These are phyloP conservation scores for Phalacrocorax carbo DNA, from an alignment of 2,113 vertebrate genomes.

Conservation along the genomic window DNA sequence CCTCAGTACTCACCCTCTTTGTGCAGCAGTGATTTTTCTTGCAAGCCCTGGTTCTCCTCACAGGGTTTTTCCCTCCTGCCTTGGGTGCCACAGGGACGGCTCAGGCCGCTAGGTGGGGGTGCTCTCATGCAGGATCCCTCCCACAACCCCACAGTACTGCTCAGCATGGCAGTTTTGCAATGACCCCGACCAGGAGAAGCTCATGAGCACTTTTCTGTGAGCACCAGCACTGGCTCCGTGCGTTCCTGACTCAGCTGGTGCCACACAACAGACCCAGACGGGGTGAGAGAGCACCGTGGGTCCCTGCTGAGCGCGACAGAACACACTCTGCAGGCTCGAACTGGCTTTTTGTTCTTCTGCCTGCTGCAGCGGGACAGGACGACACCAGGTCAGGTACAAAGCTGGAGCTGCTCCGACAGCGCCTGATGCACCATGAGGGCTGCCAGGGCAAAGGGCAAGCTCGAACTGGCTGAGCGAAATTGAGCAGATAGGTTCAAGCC, in stretches of 20 bases:
- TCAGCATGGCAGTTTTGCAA: rapidly evolving
- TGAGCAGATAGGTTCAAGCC: not conserved
- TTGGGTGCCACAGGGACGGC: not conserved
- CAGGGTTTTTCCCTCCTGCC: not conserved
- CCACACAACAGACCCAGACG: not conserved
- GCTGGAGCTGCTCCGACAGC: not conserved
- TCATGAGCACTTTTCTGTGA: rapidly evolving
- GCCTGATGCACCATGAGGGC: not conserved
- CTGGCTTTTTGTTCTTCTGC: not conserved
- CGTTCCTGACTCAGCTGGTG: rapidly evolving
- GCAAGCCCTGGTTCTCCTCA: not conserved
- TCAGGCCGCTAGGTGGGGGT: conserved; percentile 43
- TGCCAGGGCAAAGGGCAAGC: not conserved
- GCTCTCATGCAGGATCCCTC: not conserved
- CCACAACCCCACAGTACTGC: not conserved
- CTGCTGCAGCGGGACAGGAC: not conserved
- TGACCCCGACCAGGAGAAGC: rapidly evolving
- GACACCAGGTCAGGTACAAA: not conserved
- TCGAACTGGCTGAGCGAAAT: not conserved
- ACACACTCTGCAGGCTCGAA: rapidly evolving
- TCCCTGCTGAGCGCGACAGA: rapidly evolving
- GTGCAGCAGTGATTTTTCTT: not conserved
- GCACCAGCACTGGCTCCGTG: rapidly evolving
- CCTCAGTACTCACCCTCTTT: not conserved
- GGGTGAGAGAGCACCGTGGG: rapidly evolving